Conservation (phyloP, 2,797 vertebrate genomes). For the Thunnus albacares region DNA sequence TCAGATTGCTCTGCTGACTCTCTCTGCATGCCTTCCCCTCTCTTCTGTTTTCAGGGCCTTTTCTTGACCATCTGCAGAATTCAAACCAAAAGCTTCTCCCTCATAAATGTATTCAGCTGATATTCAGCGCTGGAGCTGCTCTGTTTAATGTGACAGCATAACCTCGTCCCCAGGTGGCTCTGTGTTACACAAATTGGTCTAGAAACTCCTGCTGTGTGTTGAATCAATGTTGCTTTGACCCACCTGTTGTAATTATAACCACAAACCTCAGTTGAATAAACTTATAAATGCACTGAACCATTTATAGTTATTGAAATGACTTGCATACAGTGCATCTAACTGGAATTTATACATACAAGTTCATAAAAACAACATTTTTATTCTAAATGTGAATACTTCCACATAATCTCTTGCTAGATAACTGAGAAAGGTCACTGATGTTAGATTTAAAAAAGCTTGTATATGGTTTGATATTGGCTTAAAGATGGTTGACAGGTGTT, state of each 20-base stretch:
- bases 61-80: constrained; percentile 24
- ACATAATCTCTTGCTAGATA: not conserved
- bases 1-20: constrained; percentile 49
- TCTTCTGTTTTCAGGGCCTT: constrained; percentile 26
- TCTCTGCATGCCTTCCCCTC: constrained; percentile 27
- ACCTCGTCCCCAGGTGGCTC: constrained; percentile 34
- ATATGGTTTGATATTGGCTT: not conserved
- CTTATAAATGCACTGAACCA: not conserved
- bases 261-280: too few species aligned
- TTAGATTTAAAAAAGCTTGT: not conserved
- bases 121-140: constrained; percentile 25
- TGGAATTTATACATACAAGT: too few species aligned
- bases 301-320: not conserved
- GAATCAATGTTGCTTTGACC: constrained; percentile 17
- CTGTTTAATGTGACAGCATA: constrained; percentile 26
- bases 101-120: constrained; percentile 35
- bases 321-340: not conserved
- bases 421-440: not conserved
- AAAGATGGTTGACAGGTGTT: not conserved
- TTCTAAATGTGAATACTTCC: too few species aligned
- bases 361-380: too few species aligned
- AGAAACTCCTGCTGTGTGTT: constrained; percentile 44
- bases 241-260: constrained; percentile 29
- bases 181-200: constrained; percentile 54
- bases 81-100: constrained; percentile 21